A percentile compares a stretch with the other conserved stretches of the same genome.
Evolutionary conservation across 2,797 vertebrate species (phyloP).

Genomic region (Paguma larvata): DNA sequence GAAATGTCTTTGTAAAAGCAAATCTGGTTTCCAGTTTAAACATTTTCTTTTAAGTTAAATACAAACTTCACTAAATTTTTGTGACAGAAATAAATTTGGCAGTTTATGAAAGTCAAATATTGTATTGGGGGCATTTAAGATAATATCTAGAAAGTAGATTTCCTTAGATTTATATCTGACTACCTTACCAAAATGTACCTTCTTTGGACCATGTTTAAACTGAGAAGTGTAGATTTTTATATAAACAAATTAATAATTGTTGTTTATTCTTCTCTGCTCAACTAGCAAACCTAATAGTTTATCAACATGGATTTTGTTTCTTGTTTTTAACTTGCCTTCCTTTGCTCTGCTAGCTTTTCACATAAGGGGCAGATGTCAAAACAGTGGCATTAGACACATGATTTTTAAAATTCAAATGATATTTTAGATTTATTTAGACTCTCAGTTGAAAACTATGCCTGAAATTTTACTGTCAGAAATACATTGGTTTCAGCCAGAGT

Average conservation of each 20-base stretch:
- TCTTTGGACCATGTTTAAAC: constrained; percentile 10
- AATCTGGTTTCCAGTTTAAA: neutral
- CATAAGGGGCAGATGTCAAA: constrained; percentile 24
- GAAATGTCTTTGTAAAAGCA: constrained; percentile 44
- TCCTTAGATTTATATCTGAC: neutral
- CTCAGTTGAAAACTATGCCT: neutral
- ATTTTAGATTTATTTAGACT: constrained; percentile 26
- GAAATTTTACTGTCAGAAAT: neutral
- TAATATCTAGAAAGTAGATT: neutral
- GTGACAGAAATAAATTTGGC: neutral
- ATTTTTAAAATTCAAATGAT: constrained; percentile 58
- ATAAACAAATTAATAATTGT: constrained; percentile 23
- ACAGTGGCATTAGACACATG: neutral
- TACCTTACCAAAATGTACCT: neutral
- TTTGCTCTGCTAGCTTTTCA: constrained; percentile 26
- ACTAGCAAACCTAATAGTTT: neutral
- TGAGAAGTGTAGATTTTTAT: constrained; percentile 14
- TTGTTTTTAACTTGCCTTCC: constrained; percentile 25
- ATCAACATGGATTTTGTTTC: neutral
- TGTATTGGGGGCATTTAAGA: neutral
- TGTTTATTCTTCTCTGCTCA: constrained; percentile 44
- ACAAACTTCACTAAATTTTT: constrained; percentile 12
- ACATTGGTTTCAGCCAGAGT: constrained; percentile 21
- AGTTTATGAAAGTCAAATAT: constrained; percentile 35
- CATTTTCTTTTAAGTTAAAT: constrained; percentile 49